These are phyloP conservation scores for Vulpes ferrilata DNA, from an alignment of 2,113 vertebrate species.

Conservation along the genomic window DNA sequence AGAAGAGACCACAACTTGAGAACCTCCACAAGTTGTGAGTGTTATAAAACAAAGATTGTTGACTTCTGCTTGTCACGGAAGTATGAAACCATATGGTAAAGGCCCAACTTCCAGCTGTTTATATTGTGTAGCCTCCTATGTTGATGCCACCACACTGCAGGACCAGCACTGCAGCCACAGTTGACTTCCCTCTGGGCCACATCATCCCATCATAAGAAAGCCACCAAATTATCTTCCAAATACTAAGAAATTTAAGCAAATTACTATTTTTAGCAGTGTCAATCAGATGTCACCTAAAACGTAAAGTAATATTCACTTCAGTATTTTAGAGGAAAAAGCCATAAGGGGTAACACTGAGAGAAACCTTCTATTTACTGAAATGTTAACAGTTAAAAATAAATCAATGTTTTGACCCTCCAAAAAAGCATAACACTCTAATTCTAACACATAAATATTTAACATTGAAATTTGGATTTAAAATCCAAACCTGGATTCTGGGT, in stretches of 20 bases:
- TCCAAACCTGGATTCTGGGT: constrained; percentile 34
- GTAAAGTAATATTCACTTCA: constrained; percentile 59
- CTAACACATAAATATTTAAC: constrained; percentile 71
- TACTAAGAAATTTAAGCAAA: constrained; percentile 41
- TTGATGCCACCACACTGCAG: not conserved
- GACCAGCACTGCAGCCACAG: not conserved
- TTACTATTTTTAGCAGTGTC: constrained; percentile 55
- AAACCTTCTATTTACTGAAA: constrained; percentile 62
- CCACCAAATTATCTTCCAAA: constrained; percentile 42
- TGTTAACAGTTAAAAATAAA: not conserved
- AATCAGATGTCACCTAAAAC: constrained; percentile 60
- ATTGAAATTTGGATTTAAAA: not conserved
- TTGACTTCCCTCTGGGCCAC: not conserved
- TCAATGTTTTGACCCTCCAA: not conserved
- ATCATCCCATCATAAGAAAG: constrained; percentile 38
- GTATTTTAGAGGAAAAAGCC: constrained; percentile 27
- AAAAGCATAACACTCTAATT: constrained; percentile 57
- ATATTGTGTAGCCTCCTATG: too few species aligned
- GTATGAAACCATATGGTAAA: not conserved
- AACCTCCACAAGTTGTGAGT: not conserved
- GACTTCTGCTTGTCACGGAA: not conserved
- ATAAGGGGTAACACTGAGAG: not conserved
- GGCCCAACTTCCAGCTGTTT: not conserved
- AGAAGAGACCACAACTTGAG: not conserved
- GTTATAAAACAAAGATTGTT: not conserved